Percentiles rank a stretch among this genome's conserved stretches.
Evolutionary conservation across 2,797 vertebrate species (phyloP).

Genomic region (Ambastaia sidthimunki): DNA sequence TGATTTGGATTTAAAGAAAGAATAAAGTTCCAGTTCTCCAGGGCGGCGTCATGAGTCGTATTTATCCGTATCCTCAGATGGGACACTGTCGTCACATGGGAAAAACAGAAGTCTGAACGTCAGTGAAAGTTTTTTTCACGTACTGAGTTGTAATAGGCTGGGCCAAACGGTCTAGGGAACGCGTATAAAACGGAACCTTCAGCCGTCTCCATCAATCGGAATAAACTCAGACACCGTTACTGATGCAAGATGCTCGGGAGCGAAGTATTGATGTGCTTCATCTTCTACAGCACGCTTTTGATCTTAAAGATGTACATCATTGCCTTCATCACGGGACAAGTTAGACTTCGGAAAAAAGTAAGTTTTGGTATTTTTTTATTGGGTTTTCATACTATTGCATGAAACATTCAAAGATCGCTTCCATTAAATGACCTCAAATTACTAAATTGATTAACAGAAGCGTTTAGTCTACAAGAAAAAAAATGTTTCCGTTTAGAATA

Average conservation of each 20-base stretch:
- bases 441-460: neutral
- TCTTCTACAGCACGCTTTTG: conserved; percentile 86
- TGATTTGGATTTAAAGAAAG: neutral
- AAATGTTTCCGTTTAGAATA: too few species aligned
- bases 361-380: conserved; percentile 30
- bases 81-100: neutral
- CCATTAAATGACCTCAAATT: neutral
- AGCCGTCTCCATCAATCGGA: neutral
- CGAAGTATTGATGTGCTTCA: conserved; percentile 83
- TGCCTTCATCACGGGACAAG: conserved; percentile 89
- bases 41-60: neutral
- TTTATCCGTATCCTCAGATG: neutral
- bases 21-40: neutral
- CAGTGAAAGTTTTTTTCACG: conserved; percentile 29
- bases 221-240: neutral
- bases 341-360: conserved; percentile 92
- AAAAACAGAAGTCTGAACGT: conserved; percentile 21
- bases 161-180: neutral
- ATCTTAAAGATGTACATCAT: conserved; percentile 92
- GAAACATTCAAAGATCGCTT: neutral
- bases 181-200: conserved; percentile 13
- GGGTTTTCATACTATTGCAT: neutral
- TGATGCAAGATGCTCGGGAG: conserved; percentile 69
- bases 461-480: neutral
- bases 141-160: conserved; percentile 1